Base-by-base conservation (phyloP, 2,797 vertebrate species). In the Accipiter badius region DNA sequence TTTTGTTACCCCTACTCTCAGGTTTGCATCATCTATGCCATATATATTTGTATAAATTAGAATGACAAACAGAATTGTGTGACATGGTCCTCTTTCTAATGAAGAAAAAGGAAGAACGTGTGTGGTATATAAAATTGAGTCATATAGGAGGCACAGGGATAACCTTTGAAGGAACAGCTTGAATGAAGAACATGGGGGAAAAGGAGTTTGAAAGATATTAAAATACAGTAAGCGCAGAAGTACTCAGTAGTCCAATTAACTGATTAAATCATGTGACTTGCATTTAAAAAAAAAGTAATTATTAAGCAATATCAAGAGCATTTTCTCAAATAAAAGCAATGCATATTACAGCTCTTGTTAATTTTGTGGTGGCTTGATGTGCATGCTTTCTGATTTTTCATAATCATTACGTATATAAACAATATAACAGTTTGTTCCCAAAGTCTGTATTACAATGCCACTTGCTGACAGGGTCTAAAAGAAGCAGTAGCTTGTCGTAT, bases 321-420 rank as follows among this genome's bases (percentile, higher is more conserved):
- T 57, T 69, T 92, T 80, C 44, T 96, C 31, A 78, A 65, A 40
- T 25, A 15, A 90, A 62, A 83, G 4, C 33, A 35, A 11, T 47
- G 17, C 17, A 18, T 62, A 9, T 54, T 61, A 69, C 78, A 55
- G n/a, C 9, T 29, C 9, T 19, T 18, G 33, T 46, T 90, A 46
- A 77, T 81, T 90, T 80, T 94, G 29, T 22, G 72, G 67, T 8
- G 7, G 7, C 37, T 50, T 55, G 17, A 49, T 55, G 24, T 35
- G 31, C 4, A 1, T 1, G 0, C 79, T 39, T 65, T 74, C 29
- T 4, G 65, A 1, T 54, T 61, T 65, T 44, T 61, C 2, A 3
- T 54, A n/a, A 44, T 22, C 7, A 1, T 37, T 59, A 49, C 3
- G 4, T 13, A 14, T 13, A 14, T 22, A 59, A 35, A 21, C 21